A percentile compares a stretch with the other conserved stretches of the same genome.
Conservation (phyloP, 2,888 invertebrate species). For the Rhaphigaster nebulosa region DNA sequence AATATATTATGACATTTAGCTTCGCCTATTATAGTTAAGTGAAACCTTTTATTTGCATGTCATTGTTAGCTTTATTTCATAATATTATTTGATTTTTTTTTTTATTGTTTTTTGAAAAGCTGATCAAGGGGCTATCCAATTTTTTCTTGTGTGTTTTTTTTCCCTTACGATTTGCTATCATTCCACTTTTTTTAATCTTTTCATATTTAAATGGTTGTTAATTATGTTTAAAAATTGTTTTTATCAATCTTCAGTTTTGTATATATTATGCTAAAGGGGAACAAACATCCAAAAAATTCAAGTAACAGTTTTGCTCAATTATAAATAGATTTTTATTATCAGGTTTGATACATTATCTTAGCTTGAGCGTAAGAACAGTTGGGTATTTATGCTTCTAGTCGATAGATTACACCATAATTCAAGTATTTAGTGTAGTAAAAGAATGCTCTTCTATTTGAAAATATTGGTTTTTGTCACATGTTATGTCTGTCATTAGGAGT, state of each 20-base stretch:
- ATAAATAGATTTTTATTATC: neutral
- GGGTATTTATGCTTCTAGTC: neutral
- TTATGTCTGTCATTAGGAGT: no score
- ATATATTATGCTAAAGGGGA: neutral
- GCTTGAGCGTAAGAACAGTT: neutral
- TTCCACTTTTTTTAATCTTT: neutral
- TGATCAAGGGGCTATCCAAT: slow-evolving; percentile 61
- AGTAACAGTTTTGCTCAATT: neutral
- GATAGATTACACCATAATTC: neutral
- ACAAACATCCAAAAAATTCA: neutral
- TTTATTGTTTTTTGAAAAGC: neutral
- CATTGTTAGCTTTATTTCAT: neutral
- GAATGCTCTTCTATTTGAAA: neutral
- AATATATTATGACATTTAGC: neutral
- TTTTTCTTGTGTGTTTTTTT: slow-evolving; percentile 32
- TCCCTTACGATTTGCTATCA: neutral
- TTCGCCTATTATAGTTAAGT: neutral
- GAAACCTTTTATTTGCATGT: neutral
- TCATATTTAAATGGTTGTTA: neutral
- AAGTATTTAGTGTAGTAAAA: neutral
- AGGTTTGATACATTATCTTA: neutral
- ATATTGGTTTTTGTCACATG: neutral
- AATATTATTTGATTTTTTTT: neutral
- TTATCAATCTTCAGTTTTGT: neutral
- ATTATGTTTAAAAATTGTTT: neutral